Evolutionary conservation across 2,113 vertebrate genomes (phyloP).

Genomic region (Hemibagrus wyckioides): DNA sequence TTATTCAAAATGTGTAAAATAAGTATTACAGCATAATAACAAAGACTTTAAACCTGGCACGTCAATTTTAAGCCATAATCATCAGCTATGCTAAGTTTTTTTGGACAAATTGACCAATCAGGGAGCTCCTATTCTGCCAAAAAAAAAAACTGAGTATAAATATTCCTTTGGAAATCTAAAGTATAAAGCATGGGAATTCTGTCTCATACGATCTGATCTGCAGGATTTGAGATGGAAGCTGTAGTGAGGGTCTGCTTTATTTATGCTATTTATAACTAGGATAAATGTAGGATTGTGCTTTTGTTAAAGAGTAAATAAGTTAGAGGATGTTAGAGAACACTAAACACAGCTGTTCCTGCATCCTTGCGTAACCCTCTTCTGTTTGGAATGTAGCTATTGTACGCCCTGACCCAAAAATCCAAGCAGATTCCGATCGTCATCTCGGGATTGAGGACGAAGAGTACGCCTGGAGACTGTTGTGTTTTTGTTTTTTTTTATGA

Average conservation of each 20-base stretch:
- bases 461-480: neutral
- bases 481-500: no score
- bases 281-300: constrained; percentile 47
- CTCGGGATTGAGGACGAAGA: neutral
- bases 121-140: neutral
- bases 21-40: neutral
- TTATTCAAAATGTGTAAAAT: neutral
- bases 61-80: neutral
- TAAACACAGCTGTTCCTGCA: constrained; percentile 67
- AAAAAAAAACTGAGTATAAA: neutral
- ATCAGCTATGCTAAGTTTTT: neutral
- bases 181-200: neutral
- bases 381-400: constrained; percentile 34
- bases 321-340: constrained; percentile 52
- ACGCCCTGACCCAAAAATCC: constrained; percentile 49
- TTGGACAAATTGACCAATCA: neutral
- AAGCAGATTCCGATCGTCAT: constrained; percentile 1
- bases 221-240: neutral
- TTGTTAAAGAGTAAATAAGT: constrained; percentile 42
- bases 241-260: neutral
- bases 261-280: constrained; percentile 26
- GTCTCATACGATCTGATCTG: neutral
- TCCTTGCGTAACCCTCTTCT: constrained; percentile 54
- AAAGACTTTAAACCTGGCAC: neutral
- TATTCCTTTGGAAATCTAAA: neutral